phyloP scores from a whole-genome alignment of 2,113 vertebrate species.

The Indicator indicator region DNA sequence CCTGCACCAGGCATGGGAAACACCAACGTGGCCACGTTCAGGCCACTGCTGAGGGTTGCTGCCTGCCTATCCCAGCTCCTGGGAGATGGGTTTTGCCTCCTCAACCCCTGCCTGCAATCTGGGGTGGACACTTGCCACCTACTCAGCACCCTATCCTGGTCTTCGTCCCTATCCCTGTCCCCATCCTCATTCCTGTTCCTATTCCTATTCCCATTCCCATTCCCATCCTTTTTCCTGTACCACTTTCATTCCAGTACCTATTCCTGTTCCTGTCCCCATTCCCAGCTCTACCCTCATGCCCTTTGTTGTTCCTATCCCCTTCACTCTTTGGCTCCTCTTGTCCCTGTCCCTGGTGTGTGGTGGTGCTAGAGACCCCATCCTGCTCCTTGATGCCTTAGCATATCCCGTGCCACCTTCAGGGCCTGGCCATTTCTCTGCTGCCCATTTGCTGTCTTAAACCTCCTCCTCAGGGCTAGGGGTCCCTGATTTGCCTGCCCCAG shows the following conservation, averaged over 20 bases:
- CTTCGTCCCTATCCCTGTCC: background rate
- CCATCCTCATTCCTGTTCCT: background rate
- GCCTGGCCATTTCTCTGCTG: constrained; percentile 12
- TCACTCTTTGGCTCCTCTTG: background rate
- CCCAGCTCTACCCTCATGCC: background rate
- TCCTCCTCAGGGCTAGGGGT: background rate
- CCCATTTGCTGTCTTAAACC: constrained; percentile 11
- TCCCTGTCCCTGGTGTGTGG: accelerated
- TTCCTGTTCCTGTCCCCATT: background rate
- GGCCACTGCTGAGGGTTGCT: background rate
- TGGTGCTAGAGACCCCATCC: background rate
- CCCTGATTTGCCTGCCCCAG: background rate
- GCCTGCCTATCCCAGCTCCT: background rate
- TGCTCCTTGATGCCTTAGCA: background rate
- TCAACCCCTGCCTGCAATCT: background rate
- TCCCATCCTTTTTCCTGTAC: no score
- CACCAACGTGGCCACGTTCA: accelerated
- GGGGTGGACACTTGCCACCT: accelerated
- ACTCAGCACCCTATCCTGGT: background rate
- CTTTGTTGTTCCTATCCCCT: background rate
- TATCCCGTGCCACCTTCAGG: background rate
- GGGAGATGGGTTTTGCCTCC: background rate
- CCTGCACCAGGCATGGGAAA: background rate
- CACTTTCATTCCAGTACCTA: background rate
- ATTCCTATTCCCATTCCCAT: background rate